A percentile compares a stretch with the other conserved stretches of the same genome.
Conservation (phyloP, 2,113 vertebrate genomes). For the Ranitomeya imitator region DNA sequence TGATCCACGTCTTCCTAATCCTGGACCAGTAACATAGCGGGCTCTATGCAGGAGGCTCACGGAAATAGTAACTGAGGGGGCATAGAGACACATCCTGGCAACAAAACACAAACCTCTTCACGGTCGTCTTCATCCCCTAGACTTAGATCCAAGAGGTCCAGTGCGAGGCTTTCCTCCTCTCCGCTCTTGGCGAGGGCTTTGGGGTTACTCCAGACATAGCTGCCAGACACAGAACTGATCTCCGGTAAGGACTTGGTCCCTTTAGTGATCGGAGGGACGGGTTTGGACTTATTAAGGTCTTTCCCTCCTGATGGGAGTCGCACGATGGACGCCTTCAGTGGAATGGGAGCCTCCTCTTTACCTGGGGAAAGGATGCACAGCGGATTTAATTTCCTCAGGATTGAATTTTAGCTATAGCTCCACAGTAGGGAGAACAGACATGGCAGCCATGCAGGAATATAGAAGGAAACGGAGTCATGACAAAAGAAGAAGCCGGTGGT, state of each 20-base stretch:
- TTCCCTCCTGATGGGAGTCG: slow-evolving; percentile 71
- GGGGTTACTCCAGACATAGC: slow-evolving; percentile 52
- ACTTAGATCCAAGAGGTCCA: slow-evolving; percentile 71
- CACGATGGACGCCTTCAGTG: slow-evolving; percentile 71
- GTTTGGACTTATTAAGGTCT: slow-evolving; percentile 73
- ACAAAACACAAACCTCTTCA: slow-evolving; percentile 80
- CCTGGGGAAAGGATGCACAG: neutral
- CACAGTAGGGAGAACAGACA: too few relatives aligned
- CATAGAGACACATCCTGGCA: too few relatives aligned
- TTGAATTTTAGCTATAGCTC: too few relatives aligned
- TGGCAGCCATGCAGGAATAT: too few relatives aligned
- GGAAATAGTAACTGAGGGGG: too few relatives aligned
- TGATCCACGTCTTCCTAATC: too few relatives aligned
- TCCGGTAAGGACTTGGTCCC: slow-evolving; percentile 69
- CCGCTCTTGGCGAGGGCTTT: slow-evolving; percentile 59
- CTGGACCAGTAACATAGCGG: too few relatives aligned
- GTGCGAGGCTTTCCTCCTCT: slow-evolving; percentile 65
- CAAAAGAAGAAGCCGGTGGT: too few relatives aligned
- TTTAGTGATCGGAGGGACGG: slow-evolving; percentile 73
- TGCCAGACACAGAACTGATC: neutral
- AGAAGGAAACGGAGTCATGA: too few relatives aligned
- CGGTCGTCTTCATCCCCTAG: slow-evolving; percentile 72
- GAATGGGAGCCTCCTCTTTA: slow-evolving; percentile 66
- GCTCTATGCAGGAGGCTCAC: too few relatives aligned
- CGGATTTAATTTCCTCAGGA: too few relatives aligned